phyloP scores from a whole-genome alignment of 2,113 vertebrate genomes.

The Tupaia chinensis region DNA sequence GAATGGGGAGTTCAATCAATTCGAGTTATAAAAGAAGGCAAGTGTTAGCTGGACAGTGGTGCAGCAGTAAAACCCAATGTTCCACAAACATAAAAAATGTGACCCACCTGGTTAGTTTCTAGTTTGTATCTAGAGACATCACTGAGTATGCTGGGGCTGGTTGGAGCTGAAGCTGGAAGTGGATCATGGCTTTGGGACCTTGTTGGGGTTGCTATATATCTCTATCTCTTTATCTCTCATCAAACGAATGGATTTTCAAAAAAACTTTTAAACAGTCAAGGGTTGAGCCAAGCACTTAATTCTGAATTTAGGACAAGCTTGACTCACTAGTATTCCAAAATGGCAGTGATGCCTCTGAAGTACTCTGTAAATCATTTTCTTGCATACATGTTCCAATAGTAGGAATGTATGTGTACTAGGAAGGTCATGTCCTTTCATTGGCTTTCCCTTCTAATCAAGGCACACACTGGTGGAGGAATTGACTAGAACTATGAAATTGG shows the following conservation, averaged over 20 bases:
- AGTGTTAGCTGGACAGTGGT: too few species aligned
- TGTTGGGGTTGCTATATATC: too few species aligned
- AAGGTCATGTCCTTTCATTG: neutral
- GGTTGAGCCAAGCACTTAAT: neutral
- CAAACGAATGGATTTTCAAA: too few species aligned
- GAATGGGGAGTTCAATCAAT: neutral
- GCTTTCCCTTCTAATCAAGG: constrained; percentile 27
- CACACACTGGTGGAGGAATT: neutral
- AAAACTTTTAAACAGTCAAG: neutral
- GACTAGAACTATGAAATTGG: neutral
- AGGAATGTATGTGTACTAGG: neutral
- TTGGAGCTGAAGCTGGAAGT: too few species aligned
- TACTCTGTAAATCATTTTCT: neutral
- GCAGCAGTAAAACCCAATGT: too few species aligned
- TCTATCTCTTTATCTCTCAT: too few species aligned
- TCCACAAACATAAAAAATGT: too few species aligned
- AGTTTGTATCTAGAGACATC: too few species aligned
- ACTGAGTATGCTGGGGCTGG: too few species aligned
- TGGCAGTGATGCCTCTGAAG: neutral
- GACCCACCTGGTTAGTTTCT: too few species aligned
- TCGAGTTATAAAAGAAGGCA: neutral
- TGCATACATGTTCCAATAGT: neutral
- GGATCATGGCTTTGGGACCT: too few species aligned
- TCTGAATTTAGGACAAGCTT: neutral
- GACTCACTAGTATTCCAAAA: neutral